phyloP scores from a whole-genome alignment of 1,140 invertebrate species.

The Harpegnathos saltator region DNA sequence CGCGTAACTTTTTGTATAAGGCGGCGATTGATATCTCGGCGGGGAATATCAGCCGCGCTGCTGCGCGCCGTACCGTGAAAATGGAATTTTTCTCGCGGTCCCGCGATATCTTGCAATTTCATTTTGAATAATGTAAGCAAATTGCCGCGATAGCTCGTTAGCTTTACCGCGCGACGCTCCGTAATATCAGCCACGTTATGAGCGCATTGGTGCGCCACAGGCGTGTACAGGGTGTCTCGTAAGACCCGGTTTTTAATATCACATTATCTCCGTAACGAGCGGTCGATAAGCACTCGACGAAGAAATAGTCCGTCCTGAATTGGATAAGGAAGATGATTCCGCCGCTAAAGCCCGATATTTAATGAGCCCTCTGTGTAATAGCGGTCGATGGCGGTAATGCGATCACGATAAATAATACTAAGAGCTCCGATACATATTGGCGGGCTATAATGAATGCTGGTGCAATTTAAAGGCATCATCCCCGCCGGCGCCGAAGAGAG shows the following conservation, averaged over 20 bases:
- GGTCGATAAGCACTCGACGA: slow-evolving; percentile 47
- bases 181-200: slow-evolving; percentile 43
- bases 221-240: slow-evolving; percentile 38
- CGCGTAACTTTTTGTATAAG: background rate
- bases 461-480: background rate
- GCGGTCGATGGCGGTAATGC: slow-evolving; percentile 21
- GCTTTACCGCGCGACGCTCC: slow-evolving; percentile 18
- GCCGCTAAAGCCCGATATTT: slow-evolving; percentile 44
- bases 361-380: slow-evolving; percentile 14
- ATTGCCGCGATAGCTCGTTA: slow-evolving; percentile 46
- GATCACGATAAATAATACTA: slow-evolving; percentile 33
- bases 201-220: slow-evolving; percentile 19
- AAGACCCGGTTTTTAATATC: slow-evolving; percentile 55
- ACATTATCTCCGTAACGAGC: slow-evolving; percentile 45
- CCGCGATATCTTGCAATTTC: slow-evolving; percentile 28
- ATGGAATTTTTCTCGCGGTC: slow-evolving; percentile 28
- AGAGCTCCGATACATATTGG: slow-evolving; percentile 21
- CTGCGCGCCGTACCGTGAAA: background rate
- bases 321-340: slow-evolving; percentile 37
- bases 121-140: slow-evolving; percentile 51
- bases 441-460: slow-evolving; percentile 25
- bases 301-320: slow-evolving; percentile 44
- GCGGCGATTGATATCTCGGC: background rate
- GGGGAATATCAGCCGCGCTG: background rate
- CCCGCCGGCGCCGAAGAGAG: background rate